Evolutionary conservation across 1,140 invertebrate genomes (phyloP).

Genomic region (Bombus terrestris): DNA sequence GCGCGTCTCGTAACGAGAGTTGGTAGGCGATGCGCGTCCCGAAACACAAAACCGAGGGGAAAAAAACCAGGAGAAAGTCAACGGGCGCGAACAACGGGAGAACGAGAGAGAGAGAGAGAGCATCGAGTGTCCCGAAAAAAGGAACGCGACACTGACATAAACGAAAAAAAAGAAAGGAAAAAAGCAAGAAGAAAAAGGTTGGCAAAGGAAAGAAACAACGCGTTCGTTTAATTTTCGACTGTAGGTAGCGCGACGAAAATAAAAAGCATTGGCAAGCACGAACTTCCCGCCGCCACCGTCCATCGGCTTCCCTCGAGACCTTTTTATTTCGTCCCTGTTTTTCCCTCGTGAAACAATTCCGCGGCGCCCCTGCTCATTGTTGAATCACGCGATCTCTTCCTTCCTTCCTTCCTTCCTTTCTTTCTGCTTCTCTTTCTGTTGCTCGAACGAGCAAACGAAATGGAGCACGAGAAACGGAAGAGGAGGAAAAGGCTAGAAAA

Average conservation of each 20-base stretch:
- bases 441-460: background rate
- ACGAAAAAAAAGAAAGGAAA: background rate
- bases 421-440: too few species aligned
- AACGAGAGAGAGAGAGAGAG: background rate
- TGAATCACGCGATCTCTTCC: slow-evolving; percentile 32
- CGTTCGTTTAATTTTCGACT: slow-evolving; percentile 48
- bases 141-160: background rate
- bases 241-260: background rate
- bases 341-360: slow-evolving; percentile 44
- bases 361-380: slow-evolving; percentile 24
- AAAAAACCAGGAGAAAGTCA: too few species aligned
- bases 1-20: background rate
- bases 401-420: background rate
- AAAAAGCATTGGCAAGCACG: slow-evolving; percentile 21
- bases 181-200: background rate
- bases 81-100: background rate
- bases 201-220: background rate
- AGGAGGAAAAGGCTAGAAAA: background rate
- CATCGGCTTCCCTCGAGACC: background rate
- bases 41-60: slow-evolving; percentile 1
- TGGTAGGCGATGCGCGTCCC: slow-evolving; percentile 10
- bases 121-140: background rate
- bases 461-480: background rate
- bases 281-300: background rate
- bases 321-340: slow-evolving; percentile 32